Percentiles rank a stretch among this genome's conserved stretches.
phyloP scores from a whole-genome alignment of 2,113 vertebrate species.

The Tyto alba region DNA sequence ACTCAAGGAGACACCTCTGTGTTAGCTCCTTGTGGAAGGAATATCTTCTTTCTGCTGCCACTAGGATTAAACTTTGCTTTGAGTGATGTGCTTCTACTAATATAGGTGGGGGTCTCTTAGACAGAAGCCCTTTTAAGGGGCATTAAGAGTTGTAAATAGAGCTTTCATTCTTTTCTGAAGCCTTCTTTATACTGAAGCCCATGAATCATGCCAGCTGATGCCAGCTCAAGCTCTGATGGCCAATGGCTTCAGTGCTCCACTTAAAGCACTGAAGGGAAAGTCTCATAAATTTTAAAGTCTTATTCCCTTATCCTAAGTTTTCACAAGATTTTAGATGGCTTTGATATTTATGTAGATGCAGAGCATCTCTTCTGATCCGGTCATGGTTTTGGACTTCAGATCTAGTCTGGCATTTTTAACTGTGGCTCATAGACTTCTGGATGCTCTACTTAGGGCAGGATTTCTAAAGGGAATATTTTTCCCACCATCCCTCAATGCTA shows the following conservation, averaged over 20 bases:
- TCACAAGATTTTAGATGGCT: neutral
- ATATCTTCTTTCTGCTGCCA: neutral
- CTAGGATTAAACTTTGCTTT: neutral
- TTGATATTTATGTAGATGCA: neutral
- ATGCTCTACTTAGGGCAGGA: neutral
- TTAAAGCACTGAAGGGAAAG: neutral
- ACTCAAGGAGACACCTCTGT: neutral
- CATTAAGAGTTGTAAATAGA: neutral
- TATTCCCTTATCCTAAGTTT: neutral
- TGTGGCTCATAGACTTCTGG: neutral
- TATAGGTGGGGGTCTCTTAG: neutral
- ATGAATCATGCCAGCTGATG: neutral
- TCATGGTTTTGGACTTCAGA: neutral
- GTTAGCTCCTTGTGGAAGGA: neutral
- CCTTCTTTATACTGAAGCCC: neutral
- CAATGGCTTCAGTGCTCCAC: neutral
- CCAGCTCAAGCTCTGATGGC: neutral
- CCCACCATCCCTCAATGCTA: neutral
- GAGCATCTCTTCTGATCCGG: neutral
- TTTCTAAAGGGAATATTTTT: neutral
- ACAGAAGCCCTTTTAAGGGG: neutral
- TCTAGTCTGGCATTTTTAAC: neutral
- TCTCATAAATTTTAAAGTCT: neutral
- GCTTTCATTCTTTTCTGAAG: neutral
- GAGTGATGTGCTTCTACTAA: neutral